Evolutionary conservation across 2,888 invertebrate genomes (phyloP), one percentile per base, ranked within the genome.

Genomic region (Formica aserva): DNA sequence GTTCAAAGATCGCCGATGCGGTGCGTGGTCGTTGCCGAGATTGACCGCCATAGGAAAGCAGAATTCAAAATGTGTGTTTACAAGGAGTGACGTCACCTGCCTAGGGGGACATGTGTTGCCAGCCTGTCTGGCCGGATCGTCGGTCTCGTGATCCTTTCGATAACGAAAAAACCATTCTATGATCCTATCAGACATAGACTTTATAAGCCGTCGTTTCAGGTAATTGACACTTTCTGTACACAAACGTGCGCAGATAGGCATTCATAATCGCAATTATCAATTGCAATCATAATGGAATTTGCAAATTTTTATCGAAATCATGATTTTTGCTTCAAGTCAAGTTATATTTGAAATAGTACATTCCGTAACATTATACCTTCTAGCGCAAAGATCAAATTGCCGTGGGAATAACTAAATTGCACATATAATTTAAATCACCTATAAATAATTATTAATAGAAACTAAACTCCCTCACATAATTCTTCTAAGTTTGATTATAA

Each of bases 111-210:
- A 88, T 86, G 85, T 84, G 90, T 91, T 88, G 92, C 92, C 92
- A 91, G 90, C 91, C 90, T 91, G 93, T 93, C 92, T 92, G 90
- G 90, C 91, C 87, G 82, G 91, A 87, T 91, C 89, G 85, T 81
- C 82, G 84, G 78, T 86, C 85, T 86, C 85, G 75, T 87, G 86
- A 90, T 91, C 91, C 83, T 52, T n/a, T 84, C 86, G 86, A 84
- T 87, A 86, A 87, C 82, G 85, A 85, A 88, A 83, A 89, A 85
- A 55, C 62, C 52, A 48, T 48, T 72, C 38, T 29, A 52, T 22
- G 72, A 82, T 85, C 85, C 87, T 88, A 83, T 87, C 85, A 69
- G 82, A 81, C 62, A 62, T 41, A 76, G 18, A 45, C 45, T 45
- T 48, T 63, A 45, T 45, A 66, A 45, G 78, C 66, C 67, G 75